Evolutionary conservation across 1,140 invertebrate species (phyloP), one percentile per base, ranked within the genome.

Genomic region (Leptoteleia sp.): DNA sequence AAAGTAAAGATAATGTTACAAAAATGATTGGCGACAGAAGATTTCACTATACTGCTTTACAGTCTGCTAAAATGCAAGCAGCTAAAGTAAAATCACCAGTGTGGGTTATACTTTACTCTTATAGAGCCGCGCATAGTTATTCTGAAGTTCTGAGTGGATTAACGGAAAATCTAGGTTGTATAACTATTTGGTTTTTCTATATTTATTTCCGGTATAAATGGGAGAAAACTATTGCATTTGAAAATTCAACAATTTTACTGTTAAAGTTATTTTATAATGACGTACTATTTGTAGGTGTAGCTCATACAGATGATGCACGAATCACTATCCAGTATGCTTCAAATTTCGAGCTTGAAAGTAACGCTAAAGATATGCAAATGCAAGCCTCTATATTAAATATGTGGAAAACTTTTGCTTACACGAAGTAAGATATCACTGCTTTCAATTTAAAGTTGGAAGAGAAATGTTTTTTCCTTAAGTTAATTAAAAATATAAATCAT

Each of bases 101-200:
- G 1, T 92, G 91, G 84, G 87, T 91, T 81, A 92, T 93, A 79
- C 81, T 88, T 8, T 93, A 91, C 72, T 75, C 84, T 1, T 92
- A 91, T 68, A 87, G 88, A 27, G 90, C 88, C 7, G 77, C 83
- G 11, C 50, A 85, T 16, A 93, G 92, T 78, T 80, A 92, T 1
- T 90, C 89, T 1, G 82, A 91, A 40, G 0, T 73, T 3, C 81
- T 91, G 64, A 88, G 83, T 6, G 52, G 78, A 13, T 89, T 85
- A 17, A 82, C 87, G 0, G 81, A 89, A 5, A 84, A 91, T 57
- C 92, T 91, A 73, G 92, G 92, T 93, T 16, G n/a, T 3, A 54
- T 3, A 38, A 22, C 5, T 22, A 22, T 22, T 3, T 3, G 2
- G 19, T 3, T 22, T 22, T 22, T 22, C 5, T 22, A n/a, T n/a